A percentile compares a stretch with the other conserved stretches of the same genome.
These are phyloP conservation scores for Paratilapia polleni DNA, from an alignment of 2,113 vertebrate genomes.

Conservation along the genomic window DNA sequence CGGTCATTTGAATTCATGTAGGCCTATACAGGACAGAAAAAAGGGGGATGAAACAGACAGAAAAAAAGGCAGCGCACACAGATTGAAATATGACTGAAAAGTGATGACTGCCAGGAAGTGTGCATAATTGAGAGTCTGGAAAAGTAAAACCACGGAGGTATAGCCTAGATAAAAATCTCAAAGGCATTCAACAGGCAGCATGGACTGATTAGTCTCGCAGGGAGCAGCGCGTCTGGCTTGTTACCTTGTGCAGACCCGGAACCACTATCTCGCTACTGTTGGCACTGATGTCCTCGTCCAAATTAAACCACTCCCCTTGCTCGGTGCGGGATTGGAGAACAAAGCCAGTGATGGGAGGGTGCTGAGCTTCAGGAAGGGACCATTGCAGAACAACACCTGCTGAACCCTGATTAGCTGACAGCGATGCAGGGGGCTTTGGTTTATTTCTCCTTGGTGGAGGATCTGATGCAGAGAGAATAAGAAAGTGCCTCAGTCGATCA, in stretches of 20 bases:
- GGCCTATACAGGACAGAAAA: constrained; percentile 36
- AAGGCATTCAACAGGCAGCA: constrained; percentile 26
- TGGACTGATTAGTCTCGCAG: constrained; percentile 49
- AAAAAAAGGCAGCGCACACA: constrained; percentile 13
- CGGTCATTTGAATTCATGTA: constrained; percentile 73
- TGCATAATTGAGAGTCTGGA: constrained; percentile 39
- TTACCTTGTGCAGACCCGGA: constrained; percentile 91
- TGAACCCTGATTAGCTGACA: constrained; percentile 81
- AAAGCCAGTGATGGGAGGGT: constrained; percentile 81
- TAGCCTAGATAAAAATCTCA: constrained; percentile 34
- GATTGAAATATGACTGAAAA: constrained; percentile 52
- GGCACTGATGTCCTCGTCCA: constrained; percentile 85
- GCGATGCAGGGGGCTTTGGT: constrained; percentile 82
- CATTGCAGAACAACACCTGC: constrained; percentile 88
- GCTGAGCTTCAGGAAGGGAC: constrained; percentile 78
- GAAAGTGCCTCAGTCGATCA: constrained; percentile 39
- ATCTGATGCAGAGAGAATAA: constrained; percentile 69
- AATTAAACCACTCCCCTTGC: constrained; percentile 84
- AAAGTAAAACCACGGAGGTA: constrained; percentile 24
- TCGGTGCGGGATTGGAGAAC: constrained; percentile 86
- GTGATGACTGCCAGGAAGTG: constrained; percentile 45
- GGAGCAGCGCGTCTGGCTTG: neutral
- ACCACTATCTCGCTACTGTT: constrained; percentile 84
- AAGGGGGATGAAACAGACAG: constrained; percentile 26
- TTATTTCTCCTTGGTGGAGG: constrained; percentile 66